A percentile compares a stretch with the other conserved stretches of the same genome.
Evolutionary conservation across 1,140 invertebrate species (phyloP).

Genomic region (Sitobion miscanthi): DNA sequence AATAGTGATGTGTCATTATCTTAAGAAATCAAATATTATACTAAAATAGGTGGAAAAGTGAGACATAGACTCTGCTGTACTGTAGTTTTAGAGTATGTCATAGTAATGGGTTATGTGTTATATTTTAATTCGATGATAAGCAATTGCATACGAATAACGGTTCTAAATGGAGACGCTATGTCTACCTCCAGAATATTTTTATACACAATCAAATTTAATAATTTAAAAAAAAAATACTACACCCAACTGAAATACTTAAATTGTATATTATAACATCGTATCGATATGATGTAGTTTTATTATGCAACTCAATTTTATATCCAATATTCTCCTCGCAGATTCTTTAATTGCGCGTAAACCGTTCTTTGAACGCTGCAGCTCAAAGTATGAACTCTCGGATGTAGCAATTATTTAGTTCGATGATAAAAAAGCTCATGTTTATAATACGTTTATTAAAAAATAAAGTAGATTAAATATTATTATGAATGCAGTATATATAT

Average conservation of each 20-base stretch:
- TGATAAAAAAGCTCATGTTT: background rate
- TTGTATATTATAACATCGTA: background rate
- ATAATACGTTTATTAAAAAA: background rate
- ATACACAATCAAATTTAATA: no score
- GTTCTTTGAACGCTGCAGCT: background rate
- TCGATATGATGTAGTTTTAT: background rate
- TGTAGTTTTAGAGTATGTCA: no score
- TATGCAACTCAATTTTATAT: background rate
- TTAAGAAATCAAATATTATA: no score
- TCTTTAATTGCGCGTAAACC: background rate
- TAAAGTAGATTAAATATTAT: slow-evolving; percentile 11
- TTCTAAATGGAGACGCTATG: no score
- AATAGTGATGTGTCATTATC: no score
- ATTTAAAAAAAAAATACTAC: no score
- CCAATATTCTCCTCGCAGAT: background rate
- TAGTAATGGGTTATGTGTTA: no score
- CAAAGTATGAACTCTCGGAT: background rate
- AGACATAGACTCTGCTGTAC: no score
- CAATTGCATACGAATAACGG: no score
- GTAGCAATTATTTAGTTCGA: background rate
- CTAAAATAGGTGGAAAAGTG: no score
- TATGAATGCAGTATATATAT: background rate
- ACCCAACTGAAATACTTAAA: background rate
- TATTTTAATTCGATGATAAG: no score
- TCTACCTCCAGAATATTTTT: no score